Evolutionary conservation across 2,888 invertebrate species (phyloP), one percentile per base, ranked within the genome.

Genomic region (Apoda limacodes): DNA sequence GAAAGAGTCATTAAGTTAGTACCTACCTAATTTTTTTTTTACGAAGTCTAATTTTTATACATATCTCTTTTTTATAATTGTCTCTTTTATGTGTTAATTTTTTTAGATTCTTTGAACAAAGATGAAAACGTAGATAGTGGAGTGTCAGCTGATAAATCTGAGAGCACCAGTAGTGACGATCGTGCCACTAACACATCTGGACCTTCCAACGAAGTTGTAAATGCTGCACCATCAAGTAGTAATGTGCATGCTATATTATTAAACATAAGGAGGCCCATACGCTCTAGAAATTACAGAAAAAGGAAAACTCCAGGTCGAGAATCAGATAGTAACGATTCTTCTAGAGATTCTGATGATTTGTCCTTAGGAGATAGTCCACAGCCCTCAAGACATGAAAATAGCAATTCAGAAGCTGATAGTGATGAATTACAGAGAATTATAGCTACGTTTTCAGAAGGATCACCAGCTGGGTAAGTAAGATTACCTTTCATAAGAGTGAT

Each of bases 51-150:
- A n/a, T n/a, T n/a, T n/a, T n/a, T n/a, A n/a, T n/a, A n/a, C n/a
- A n/a, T n/a, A n/a, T n/a, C n/a, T n/a, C n/a, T n/a, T n/a, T n/a
- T n/a, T n/a, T n/a, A n/a, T n/a, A 20, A 26, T n/a, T 32, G 6
- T 6, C 10, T 10, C 10, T 10, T 24, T 7, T 13, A 11, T 24
- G 24, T 13, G 13, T 12, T 24, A 22, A 13, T 22, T 22, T 22
- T 4, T 9, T 9, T 10, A 22, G 9, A 11, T 22, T n/a, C n/a
- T 22, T 11, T 10, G 9, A n/a, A 52, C 21, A 55, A 58, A 34
- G 69, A 76, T 37, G 78, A 76, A 30, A 78, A 72, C 55, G 63
- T 60, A 12, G 80, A 81, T 32, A 81, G 80, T 45, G 81, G 78
- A 4, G 59, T 80, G 13, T 74, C 70, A 4, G 74, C 68, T 3